Conservation (phyloP, 2,113 vertebrate species). For the Elephas maximus region DNA sequence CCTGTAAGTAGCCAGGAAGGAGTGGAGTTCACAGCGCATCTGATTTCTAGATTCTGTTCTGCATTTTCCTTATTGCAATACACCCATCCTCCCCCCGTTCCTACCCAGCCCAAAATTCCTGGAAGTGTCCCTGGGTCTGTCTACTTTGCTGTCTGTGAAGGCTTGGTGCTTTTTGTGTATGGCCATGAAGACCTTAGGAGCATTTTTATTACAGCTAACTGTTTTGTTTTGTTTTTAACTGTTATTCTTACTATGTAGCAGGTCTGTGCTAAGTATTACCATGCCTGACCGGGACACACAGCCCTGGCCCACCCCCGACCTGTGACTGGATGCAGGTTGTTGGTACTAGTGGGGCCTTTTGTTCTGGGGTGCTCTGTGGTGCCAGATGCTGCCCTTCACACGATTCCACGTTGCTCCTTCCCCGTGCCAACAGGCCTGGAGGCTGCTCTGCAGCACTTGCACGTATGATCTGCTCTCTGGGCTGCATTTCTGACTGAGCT, state of each 20-base stretch:
- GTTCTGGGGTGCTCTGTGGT: neutral
- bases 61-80: neutral
- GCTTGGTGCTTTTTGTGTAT: neutral
- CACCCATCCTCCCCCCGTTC: neutral
- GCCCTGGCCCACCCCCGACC: neutral
- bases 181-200: neutral
- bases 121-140: neutral
- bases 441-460: neutral
- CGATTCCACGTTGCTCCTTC: neutral
- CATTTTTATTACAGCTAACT: neutral
- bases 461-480: neutral
- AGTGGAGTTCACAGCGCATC: neutral
- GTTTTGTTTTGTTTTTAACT: too few relatives aligned
- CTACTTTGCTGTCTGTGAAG: neutral
- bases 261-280: neutral
- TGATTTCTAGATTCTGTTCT: neutral
- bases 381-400: neutral
- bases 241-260: neutral
- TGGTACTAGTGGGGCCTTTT: neutral
- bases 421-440: neutral
- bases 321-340: neutral
- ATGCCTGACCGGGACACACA: neutral
- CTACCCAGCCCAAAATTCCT: neutral
- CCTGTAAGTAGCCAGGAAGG: neutral
- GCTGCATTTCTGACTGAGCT: constrained; percentile 36